Evolutionary conservation across 2,888 invertebrate species (phyloP).

Genomic region (Schizotus pectinicornis): DNA sequence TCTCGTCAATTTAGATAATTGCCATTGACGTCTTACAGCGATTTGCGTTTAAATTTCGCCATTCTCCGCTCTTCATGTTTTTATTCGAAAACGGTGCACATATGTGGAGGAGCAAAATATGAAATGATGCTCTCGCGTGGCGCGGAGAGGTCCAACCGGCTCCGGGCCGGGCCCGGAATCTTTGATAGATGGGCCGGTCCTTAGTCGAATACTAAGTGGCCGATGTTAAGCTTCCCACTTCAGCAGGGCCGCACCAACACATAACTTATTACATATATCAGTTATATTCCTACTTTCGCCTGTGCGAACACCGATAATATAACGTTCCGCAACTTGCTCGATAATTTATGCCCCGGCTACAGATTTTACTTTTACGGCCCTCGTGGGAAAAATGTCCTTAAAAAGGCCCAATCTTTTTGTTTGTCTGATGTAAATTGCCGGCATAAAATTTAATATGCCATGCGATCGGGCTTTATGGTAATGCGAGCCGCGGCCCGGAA

Average conservation of each 20-base stretch:
- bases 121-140: constrained; percentile 17
- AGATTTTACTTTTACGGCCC: constrained; percentile 33
- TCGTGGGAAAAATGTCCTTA: constrained; percentile 20
- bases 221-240: constrained; percentile 19
- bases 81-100: constrained; percentile 12
- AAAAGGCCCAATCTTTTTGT: not conserved
- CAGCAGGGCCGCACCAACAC: constrained; percentile 8
- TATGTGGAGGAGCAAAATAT: constrained; percentile 20
- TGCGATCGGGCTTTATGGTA: too few relatives aligned
- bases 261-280: constrained; percentile 37
- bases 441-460: too few relatives aligned
- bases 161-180: constrained; percentile 14
- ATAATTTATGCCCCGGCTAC: constrained; percentile 33
- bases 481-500: too few relatives aligned
- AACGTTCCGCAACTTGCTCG: constrained; percentile 26
- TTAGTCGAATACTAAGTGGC: constrained; percentile 25
- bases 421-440: too few relatives aligned
- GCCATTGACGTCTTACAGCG: too few relatives aligned
- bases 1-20: too few relatives aligned
- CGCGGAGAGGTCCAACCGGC: constrained; percentile 10
- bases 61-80: not conserved
- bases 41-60: too few relatives aligned
- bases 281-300: constrained; percentile 33
- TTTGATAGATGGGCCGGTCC: constrained; percentile 23
- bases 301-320: constrained; percentile 35